Conservation (phyloP, 2,888 invertebrate species). For the Iphiclides podalirius region DNA sequence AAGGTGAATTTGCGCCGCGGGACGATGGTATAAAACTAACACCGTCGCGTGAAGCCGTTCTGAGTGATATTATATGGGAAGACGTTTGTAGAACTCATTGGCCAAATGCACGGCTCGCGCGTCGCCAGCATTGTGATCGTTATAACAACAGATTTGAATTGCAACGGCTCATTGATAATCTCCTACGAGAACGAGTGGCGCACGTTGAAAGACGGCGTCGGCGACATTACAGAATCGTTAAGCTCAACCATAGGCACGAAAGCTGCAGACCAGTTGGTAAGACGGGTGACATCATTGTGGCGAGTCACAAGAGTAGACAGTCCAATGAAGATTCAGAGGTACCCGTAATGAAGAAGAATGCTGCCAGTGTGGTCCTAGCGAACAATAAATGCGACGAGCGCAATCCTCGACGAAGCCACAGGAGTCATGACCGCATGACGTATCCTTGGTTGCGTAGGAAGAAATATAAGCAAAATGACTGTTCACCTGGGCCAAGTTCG, state of each 20-base stretch:
- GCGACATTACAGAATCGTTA: constrained; percentile 71
- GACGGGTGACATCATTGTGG: constrained; percentile 72
- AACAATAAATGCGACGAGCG: constrained; percentile 42
- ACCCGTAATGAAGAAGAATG: constrained; percentile 47
- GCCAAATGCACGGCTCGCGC: constrained; percentile 65
- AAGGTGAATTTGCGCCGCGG: constrained; percentile 73
- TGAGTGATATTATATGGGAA: constrained; percentile 74
- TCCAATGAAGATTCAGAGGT: constrained; percentile 45
- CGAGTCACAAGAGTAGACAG: constrained; percentile 63
- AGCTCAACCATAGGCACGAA: constrained; percentile 67
- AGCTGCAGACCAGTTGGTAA: constrained; percentile 63
- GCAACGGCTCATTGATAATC: constrained; percentile 65
- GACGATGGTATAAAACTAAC: constrained; percentile 73
- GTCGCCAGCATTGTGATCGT: constrained; percentile 54
- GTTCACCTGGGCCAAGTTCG: constrained; percentile 60
- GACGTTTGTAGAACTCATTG: constrained; percentile 74
- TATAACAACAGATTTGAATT: constrained; percentile 58
- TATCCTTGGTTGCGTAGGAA: constrained; percentile 40
- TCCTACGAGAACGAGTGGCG: constrained; percentile 65
- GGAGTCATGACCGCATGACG: constrained; percentile 50
- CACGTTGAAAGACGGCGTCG: constrained; percentile 67
- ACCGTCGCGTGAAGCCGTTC: constrained; percentile 69
- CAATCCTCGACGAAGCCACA: constrained; percentile 40
- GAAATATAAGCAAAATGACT: constrained; percentile 44
- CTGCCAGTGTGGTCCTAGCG: constrained; percentile 42